Conservation (phyloP, 2,113 vertebrate species). For the Gallinago paraguaiae region DNA sequence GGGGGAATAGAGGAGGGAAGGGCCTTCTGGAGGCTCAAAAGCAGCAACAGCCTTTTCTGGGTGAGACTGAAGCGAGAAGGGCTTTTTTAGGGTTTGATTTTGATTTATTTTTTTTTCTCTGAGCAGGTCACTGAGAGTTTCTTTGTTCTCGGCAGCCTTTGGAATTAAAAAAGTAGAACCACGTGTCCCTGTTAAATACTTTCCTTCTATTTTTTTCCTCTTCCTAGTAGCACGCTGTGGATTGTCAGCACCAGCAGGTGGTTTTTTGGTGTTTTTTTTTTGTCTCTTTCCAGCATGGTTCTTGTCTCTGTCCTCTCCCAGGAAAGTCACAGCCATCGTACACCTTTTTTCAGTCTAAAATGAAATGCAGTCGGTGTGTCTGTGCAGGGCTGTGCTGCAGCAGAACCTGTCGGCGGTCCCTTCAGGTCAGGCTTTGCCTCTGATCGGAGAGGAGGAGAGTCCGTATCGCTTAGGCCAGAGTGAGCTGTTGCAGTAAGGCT, state of each 20-base stretch:
- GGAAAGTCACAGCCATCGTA: not conserved
- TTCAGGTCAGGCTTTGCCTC: not conserved
- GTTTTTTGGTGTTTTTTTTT: not conserved
- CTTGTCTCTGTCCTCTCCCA: not conserved
- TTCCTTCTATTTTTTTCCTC: not conserved
- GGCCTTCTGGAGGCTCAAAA: not conserved
- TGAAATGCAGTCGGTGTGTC: not conserved
- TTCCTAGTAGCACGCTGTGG: not conserved
- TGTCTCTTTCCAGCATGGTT: not conserved
- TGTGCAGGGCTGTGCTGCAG: not conserved
- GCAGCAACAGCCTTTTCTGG: not conserved
- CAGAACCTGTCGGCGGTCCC: not conserved
- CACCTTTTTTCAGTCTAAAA: not conserved
- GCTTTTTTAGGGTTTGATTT: not conserved
- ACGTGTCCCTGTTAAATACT: not conserved
- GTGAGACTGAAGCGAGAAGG: not conserved
- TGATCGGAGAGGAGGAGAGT: not conserved
- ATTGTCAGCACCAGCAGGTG: not conserved
- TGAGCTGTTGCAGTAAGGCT: not conserved
- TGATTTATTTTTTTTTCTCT: not conserved
- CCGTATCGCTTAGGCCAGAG: not conserved
- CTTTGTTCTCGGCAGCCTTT: not conserved
- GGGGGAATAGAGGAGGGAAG: not conserved
- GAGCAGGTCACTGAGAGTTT: not conserved
- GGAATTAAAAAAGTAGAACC: conserved; percentile 1